Base-by-base conservation (phyloP, 30 jellyfish, hydroid and myxozoan species). In the Catostylus mosaicus region DNA sequence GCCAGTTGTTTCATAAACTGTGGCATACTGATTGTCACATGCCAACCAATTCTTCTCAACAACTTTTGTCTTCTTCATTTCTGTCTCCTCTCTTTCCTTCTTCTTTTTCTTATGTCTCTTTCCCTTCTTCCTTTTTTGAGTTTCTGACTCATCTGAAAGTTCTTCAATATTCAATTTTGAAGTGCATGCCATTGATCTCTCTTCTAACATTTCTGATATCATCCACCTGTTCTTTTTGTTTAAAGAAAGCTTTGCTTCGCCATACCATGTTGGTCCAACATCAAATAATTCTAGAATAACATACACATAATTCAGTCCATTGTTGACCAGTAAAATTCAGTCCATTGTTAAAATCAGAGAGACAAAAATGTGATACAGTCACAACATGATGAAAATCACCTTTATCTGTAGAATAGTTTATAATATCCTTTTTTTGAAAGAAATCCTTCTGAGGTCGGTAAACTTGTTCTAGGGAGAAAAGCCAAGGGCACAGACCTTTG, bases 191-290 rank as follows among this genome's bases (percentile, higher is more conserved):
- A 9, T 64, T n/a, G 24, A 23, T 6, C 45, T 20, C 34, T 68
- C 80, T 26, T 68, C 80, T 32, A 68, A 20, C 36, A 16, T n/a
- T 24, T 68, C 80, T 1, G 66, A 9, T 68, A 68, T 68, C 80
- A 68, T 0, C 80, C 80, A 68, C 20, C 80, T 32, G 43, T 68
- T 68, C 64, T 37, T 68, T 34, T 68, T 68, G 64, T 68, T 68
- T 8, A 68, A 46, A 9, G 80, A 33, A 10, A 35, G 7, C 22
- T 32, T 11, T 59, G 71, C 19, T 3, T 27, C 19, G 37, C 19
- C 38, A 24, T 59, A 2, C 71, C 71, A 59, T 3, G 8, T 4
- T 59, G n/a, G 11, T n/a, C 8, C 19, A 2, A 36, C 71, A 16
- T 59, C 71, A 23, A 59, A 59, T 37, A 59, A 18, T 24, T 59